These are phyloP conservation scores for Oophaga pumilio DNA, from an alignment of 2,113 vertebrate species.

Conservation along the genomic window DNA sequence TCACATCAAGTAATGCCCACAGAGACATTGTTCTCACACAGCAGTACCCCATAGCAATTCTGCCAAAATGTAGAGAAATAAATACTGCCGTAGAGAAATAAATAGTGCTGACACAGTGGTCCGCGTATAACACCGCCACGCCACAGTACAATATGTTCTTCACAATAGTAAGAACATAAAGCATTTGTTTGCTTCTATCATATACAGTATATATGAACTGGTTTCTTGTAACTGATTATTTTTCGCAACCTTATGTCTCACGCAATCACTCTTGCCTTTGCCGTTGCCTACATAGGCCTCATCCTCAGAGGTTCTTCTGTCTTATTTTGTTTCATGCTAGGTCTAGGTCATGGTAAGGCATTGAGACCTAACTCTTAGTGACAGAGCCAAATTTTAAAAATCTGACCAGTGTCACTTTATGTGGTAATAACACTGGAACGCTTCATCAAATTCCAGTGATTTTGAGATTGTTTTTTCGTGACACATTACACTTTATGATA, in stretches of 20 bases:
- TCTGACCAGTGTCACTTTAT: too few species aligned
- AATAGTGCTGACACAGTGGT: background rate
- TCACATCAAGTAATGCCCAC: slow-evolving; percentile 2
- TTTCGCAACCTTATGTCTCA: background rate
- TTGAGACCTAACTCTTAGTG: background rate
- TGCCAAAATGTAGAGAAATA: background rate
- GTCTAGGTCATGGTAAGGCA: background rate
- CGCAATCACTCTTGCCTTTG: background rate
- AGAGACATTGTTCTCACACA: background rate
- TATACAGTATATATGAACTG: background rate
- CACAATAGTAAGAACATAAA: background rate
- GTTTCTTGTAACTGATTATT: background rate
- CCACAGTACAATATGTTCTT: background rate
- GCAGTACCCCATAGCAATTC: background rate
- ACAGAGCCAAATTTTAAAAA: too few species aligned
- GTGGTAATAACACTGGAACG: too few species aligned
- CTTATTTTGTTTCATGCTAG: background rate
- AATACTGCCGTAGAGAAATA: too few species aligned
- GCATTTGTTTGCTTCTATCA: background rate
- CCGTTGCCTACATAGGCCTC: background rate
- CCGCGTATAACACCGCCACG: background rate
- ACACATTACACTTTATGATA: too few species aligned
- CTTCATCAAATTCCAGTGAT: too few species aligned
- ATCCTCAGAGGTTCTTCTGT: background rate
- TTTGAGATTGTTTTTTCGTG: too few species aligned